phyloP scores from a whole-genome alignment of 2,888 invertebrate genomes.

The Standfussiana lucernea region DNA sequence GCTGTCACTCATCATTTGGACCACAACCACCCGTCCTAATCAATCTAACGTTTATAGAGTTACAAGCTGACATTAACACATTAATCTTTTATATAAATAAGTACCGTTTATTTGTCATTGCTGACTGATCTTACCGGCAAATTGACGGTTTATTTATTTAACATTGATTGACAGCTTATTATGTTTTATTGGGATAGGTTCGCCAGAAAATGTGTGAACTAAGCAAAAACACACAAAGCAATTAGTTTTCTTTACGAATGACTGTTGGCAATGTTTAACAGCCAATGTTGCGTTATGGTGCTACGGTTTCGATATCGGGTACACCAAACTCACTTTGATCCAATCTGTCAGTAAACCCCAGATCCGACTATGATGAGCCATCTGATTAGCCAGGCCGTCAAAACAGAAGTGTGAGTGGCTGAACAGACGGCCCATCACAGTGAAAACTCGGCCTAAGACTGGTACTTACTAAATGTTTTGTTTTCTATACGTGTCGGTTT shows the following conservation, averaged over 20 bases:
- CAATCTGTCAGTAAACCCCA: neutral
- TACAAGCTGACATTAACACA: constrained; percentile 79
- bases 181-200: constrained; percentile 33
- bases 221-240: neutral
- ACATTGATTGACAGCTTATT: constrained; percentile 51
- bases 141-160: constrained; percentile 57
- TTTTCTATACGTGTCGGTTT: constrained; percentile 23
- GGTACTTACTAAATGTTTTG: constrained; percentile 31
- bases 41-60: constrained; percentile 81
- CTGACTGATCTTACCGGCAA: constrained; percentile 70
- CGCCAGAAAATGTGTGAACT: constrained; percentile 10
- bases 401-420: constrained; percentile 18
- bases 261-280: neutral
- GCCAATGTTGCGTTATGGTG: neutral
- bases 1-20: constrained; percentile 50
- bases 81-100: constrained; percentile 72
- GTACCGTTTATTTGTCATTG: constrained; percentile 73
- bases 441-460: neutral
- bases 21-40: constrained; percentile 72
- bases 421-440: neutral
- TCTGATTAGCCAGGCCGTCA: constrained; percentile 5
- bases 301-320: neutral
- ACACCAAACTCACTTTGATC: neutral
- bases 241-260: neutral
- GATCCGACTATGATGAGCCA: neutral